Base-by-base conservation (phyloP, 2,888 invertebrate genomes). In the Meiosimyza platycephala region DNA sequence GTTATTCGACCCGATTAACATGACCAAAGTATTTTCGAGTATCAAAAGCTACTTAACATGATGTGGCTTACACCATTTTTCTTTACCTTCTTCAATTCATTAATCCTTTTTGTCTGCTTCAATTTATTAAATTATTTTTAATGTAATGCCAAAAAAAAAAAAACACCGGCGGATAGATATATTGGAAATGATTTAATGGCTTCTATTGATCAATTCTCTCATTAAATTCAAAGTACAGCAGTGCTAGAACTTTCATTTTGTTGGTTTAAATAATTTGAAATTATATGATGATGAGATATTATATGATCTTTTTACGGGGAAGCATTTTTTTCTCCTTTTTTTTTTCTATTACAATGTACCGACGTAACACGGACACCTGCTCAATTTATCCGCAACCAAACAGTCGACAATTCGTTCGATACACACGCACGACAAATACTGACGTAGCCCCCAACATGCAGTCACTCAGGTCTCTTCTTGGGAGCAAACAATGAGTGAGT, bases 1-100 rank as follows among this genome's bases (percentile, higher is more conserved):
- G 76, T 79, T 79, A 78, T 79, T 80, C 74, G 82, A 81, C 80
- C 81, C 81, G 78, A 82, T 83, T 79, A 82, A 81, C 82, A 83
- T 82, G 79, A 63, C 73, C 54, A 16, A 51, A 22, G 50, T 60
- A 40, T 60, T 28, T 51, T 51, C 33, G 33, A 51, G 22, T 57
- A 72, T 16, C 52, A 57, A 64, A 16, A 52, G 47, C 60, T 28
- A 66, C 52, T 73, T 70, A 73, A 18, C 54, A 18, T 62, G 28
- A 4, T 28, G 28, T 28, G 28, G 28, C 0, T 2, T 28, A 4
- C 28, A 28, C 2, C 2, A 28, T 3, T 28, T 2, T 28, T 28
- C 28, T 28, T 28, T 28, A 28, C 28, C 28, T 28, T 3, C 28
- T 28, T 28, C 28, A 28, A 28, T 28, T 28, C 28, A 28, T 4